Percentiles rank a stretch among this genome's conserved stretches.
Evolutionary conservation across 2,888 invertebrate species (phyloP).

Genomic region (Geophilus truncorum): DNA sequence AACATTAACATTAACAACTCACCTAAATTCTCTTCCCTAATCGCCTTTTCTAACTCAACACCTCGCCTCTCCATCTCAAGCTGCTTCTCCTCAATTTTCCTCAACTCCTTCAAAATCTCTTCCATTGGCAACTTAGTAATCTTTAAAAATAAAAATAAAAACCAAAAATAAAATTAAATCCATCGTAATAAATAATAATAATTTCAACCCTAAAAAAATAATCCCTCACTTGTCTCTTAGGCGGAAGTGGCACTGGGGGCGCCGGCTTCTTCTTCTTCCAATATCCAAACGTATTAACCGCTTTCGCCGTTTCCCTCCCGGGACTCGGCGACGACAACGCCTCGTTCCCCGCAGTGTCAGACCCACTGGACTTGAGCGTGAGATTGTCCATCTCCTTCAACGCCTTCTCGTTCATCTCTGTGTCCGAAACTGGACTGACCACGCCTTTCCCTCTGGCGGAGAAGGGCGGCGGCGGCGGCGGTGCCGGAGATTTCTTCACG

Average conservation of each 20-base stretch:
- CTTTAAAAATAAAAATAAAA: constrained; percentile 37
- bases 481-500: constrained; percentile 18
- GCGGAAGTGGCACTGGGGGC: constrained; percentile 66
- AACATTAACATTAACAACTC: neutral
- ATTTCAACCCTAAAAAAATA: too few relatives aligned
- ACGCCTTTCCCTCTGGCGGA: neutral
- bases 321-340: constrained; percentile 58
- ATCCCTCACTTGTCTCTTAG: constrained; percentile 55
- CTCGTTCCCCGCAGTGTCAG: constrained; percentile 44
- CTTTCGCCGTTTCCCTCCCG: neutral
- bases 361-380: constrained; percentile 27
- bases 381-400: constrained; percentile 36
- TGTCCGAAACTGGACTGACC: neutral
- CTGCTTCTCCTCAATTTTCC: constrained; percentile 77
- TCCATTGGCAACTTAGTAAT: constrained; percentile 54
- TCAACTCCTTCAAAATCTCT: constrained; percentile 60
- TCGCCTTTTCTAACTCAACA: constrained; percentile 81
- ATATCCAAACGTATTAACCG: constrained; percentile 54
- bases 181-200: too few relatives aligned
- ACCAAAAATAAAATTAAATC: too few relatives aligned
- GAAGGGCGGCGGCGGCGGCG: constrained; percentile 15
- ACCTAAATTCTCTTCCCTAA: constrained; percentile 65
- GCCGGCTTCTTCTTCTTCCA: constrained; percentile 78
- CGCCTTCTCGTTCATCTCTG: constrained; percentile 28
- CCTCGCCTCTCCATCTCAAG: constrained; percentile 85